A percentile compares a stretch with the other conserved stretches of the same genome.
phyloP scores from a whole-genome alignment of 2,113 vertebrate genomes.

The Nannobrachium achirus region DNA sequence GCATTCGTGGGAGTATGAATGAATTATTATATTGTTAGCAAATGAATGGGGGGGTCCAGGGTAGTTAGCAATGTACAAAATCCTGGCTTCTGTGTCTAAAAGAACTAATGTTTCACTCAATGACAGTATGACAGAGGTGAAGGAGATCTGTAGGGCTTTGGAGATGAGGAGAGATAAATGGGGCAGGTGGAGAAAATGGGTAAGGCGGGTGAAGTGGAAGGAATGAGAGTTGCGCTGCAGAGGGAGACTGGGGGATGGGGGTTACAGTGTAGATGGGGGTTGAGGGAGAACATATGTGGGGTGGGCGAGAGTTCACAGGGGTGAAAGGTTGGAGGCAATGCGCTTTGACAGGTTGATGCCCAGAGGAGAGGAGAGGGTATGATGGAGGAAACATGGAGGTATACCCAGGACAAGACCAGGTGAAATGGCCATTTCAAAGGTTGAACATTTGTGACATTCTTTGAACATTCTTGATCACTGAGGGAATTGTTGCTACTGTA shows the following conservation, averaged over 20 bases:
- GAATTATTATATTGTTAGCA: no score
- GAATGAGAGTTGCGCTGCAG: slow-evolving; percentile 51
- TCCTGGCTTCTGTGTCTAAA: no score
- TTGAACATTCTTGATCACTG: no score
- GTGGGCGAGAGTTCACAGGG: slow-evolving; percentile 66
- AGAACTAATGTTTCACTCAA: no score
- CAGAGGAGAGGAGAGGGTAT: slow-evolving; percentile 15
- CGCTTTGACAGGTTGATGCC: slow-evolving; percentile 51
- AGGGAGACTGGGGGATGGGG: slow-evolving; percentile 56
- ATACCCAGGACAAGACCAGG: neutral
- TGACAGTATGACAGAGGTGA: slow-evolving; percentile 10
- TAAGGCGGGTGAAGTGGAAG: slow-evolving; percentile 77
- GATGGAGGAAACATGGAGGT: slow-evolving; percentile 20
- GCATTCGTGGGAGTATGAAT: no score
- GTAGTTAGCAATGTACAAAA: no score
- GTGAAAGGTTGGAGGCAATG: slow-evolving; percentile 54
- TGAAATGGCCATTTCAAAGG: no score
- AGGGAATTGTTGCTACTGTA: no score
- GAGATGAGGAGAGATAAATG: slow-evolving; percentile 45
- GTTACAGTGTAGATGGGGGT: slow-evolving; percentile 31
- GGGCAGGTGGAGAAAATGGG: slow-evolving; percentile 66
- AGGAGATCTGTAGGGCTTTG: slow-evolving; percentile 4
- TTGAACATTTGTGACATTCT: no score
- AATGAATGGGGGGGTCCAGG: no score
- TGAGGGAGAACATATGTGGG: slow-evolving; percentile 72